Conservation (phyloP, 2,113 vertebrate genomes). For the Lanius ludovicianus region DNA sequence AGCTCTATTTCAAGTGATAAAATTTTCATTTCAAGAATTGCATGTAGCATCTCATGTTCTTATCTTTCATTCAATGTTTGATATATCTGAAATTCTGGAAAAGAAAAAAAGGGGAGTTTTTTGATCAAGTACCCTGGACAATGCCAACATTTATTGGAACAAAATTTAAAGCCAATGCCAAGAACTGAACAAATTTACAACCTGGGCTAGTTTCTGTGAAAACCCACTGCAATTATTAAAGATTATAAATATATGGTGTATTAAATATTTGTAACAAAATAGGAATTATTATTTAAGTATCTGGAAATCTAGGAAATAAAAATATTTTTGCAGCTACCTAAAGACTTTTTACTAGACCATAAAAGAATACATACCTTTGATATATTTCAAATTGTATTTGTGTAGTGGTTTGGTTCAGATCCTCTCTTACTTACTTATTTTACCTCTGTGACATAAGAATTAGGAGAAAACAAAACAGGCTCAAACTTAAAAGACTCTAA, state of each 20-base stretch:
- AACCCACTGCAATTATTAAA: not conserved
- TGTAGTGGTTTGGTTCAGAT: too few relatives aligned
- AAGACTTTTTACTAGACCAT: not conserved
- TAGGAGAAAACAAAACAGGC: too few relatives aligned
- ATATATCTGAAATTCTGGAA: not conserved
- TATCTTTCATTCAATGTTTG: not conserved
- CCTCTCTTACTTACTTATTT: too few relatives aligned
- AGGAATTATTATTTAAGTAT: not conserved
- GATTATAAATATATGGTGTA: not conserved
- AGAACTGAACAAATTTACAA: not conserved
- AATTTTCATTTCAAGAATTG: not conserved
- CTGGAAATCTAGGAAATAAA: not conserved
- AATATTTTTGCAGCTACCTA: not conserved
- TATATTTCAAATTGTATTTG: not conserved
- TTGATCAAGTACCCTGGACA: not conserved
- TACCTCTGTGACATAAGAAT: too few relatives aligned
- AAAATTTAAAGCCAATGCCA: not conserved
- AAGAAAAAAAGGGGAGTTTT: not conserved
- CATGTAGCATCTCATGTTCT: not conserved
- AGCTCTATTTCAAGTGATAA: not conserved
- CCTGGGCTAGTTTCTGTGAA: not conserved
- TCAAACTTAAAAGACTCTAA: too few relatives aligned
- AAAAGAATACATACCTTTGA: not conserved
- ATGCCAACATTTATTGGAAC: not conserved
- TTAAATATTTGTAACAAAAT: not conserved